These are phyloP conservation scores for Amblyornis subalaris DNA, from an alignment of 2,113 vertebrate genomes.

Conservation along the genomic window DNA sequence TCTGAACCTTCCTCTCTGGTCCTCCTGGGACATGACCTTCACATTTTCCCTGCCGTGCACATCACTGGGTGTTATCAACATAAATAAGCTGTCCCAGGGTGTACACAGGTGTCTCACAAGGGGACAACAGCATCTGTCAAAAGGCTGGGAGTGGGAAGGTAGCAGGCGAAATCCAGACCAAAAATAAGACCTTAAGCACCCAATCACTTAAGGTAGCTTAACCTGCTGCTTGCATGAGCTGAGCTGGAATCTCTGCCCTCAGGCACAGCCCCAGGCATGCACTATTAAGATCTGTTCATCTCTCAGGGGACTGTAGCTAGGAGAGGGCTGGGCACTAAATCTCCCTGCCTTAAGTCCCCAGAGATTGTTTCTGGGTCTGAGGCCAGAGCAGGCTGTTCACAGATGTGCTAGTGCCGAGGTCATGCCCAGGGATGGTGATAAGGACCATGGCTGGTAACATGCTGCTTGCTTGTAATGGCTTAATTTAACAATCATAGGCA, in stretches of 20 bases:
- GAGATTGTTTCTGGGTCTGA: not conserved
- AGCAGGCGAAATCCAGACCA: not conserved
- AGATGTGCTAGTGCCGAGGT: not conserved
- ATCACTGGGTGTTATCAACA: not conserved
- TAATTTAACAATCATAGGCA: not conserved
- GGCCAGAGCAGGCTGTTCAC: not conserved
- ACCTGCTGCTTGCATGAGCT: not conserved
- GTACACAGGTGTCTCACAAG: too few relatives aligned
- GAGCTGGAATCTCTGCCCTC: not conserved
- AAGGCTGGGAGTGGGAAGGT: not conserved
- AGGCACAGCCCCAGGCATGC: not conserved
- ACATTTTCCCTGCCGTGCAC: not conserved
- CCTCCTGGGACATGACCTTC: not conserved
- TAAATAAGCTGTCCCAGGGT: not conserved
- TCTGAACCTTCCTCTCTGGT: not conserved
- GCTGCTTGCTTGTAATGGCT: not conserved
- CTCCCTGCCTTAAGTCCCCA: not conserved
- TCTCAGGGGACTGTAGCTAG: not conserved
- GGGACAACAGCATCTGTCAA: not conserved
- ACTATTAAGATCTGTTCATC: not conserved
- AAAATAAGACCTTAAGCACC: constrained; percentile 5
- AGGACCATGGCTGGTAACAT: not conserved
- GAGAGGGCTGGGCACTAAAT: not conserved
- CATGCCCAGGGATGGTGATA: not conserved
- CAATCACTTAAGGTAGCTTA: constrained; percentile 31